phyloP scores from a whole-genome alignment of 2,888 invertebrate species.

The Chrysotoxum bicinctum region DNA sequence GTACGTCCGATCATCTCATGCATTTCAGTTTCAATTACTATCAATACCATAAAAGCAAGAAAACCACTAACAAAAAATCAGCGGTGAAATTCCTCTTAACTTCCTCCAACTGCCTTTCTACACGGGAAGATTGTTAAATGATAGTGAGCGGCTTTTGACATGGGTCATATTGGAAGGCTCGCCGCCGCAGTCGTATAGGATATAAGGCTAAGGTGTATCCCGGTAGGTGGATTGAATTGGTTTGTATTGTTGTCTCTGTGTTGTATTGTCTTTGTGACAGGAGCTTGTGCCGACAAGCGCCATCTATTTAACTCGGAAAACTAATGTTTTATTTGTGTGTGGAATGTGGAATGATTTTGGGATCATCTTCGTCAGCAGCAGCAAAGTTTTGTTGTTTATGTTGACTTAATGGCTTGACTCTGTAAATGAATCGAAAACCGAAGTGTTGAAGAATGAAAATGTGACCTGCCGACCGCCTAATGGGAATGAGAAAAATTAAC shows the following conservation, averaged over 20 bases:
- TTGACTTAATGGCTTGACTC: slow-evolving; percentile 64
- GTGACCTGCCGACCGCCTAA: slow-evolving; percentile 60
- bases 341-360: neutral
- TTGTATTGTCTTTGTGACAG: slow-evolving; percentile 63
- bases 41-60: too few relatives aligned
- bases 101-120: neutral
- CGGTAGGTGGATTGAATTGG: slow-evolving; percentile 64
- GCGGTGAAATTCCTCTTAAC: neutral
- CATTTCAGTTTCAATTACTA: too few relatives aligned
- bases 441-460: slow-evolving; percentile 73
- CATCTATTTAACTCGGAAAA: slow-evolving; percentile 59
- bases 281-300: slow-evolving; percentile 64
- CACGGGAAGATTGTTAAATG: slow-evolving; percentile 2
- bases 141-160: slow-evolving; percentile 45
- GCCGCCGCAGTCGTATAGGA: neutral
- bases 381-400: slow-evolving; percentile 37
- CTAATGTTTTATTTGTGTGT: slow-evolving; percentile 60
- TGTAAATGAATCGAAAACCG: slow-evolving; percentile 69
- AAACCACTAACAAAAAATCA: neutral
- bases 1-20: too few relatives aligned
- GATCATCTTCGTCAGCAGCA: slow-evolving; percentile 15
- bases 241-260: slow-evolving; percentile 47
- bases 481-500: slow-evolving; percentile 34
- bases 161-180: slow-evolving; percentile 32
- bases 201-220: slow-evolving; percentile 53